These are phyloP conservation scores for Xerus inauris DNA, from an alignment of 2,113 vertebrate species.

Conservation along the genomic window DNA sequence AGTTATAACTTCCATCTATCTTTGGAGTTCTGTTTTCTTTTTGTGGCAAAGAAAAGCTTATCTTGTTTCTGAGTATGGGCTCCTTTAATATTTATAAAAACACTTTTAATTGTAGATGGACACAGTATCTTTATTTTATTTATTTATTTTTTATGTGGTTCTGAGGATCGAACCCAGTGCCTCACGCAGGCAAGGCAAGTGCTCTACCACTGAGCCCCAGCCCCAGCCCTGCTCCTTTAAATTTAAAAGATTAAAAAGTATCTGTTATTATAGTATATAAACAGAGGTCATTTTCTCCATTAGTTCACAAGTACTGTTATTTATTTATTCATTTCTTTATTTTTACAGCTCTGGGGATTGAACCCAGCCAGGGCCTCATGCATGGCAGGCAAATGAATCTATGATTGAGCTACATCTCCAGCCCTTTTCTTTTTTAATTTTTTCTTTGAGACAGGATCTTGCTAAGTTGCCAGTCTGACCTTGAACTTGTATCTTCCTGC, in stretches of 20 bases:
- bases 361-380: not conserved
- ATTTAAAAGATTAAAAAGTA: constrained; percentile 4
- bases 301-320: not conserved
- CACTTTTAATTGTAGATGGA: too few relatives aligned
- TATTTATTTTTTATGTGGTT: too few relatives aligned
- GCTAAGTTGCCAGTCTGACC: not conserved
- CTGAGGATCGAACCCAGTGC: too few relatives aligned
- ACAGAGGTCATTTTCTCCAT: not conserved
- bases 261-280: not conserved
- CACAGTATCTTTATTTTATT: too few relatives aligned
- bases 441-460: not conserved
- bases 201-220: too few relatives aligned
- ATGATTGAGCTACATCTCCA: not conserved
- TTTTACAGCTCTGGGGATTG: not conserved
- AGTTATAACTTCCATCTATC: not conserved
- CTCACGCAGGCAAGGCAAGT: too few relatives aligned
- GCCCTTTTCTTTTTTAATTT: not conserved
- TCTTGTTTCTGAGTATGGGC: not conserved
- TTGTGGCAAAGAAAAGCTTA: not conserved
- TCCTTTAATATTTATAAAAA: too few relatives aligned
- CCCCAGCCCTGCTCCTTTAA: not conserved
- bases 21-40: not conserved
- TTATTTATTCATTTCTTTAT: not conserved
- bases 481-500: not conserved
- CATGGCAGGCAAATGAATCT: not conserved